Evolutionary conservation across 2,797 vertebrate genomes (phyloP).

Genomic region (Platyrinchus mystaceus): DNA sequence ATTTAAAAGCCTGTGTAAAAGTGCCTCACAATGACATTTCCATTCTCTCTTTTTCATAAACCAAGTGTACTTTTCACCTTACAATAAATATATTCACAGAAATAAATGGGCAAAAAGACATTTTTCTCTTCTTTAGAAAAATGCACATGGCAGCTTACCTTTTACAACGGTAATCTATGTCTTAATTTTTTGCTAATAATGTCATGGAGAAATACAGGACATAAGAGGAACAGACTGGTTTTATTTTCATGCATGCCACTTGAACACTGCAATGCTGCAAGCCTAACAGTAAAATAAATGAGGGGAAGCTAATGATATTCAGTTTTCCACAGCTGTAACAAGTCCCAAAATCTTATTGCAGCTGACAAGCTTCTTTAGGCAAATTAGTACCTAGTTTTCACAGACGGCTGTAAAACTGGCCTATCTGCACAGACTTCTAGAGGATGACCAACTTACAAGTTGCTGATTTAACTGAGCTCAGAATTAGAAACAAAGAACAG

Average conservation of each 20-base stretch:
- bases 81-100: not conserved
- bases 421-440: not conserved
- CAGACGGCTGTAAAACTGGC: not conserved
- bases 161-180: not conserved
- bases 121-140: not conserved
- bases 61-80: not conserved
- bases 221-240: not conserved
- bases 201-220: not conserved
- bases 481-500: not conserved
- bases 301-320: constrained; percentile 16
- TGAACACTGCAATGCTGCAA: not conserved
- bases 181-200: not conserved
- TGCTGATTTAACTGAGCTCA: not conserved
- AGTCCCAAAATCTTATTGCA: not conserved
- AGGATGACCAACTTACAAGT: not conserved
- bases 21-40: not conserved
- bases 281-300: constrained; percentile 44
- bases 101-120: not conserved
- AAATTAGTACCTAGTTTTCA: not conserved
- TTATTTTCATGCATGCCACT: constrained; percentile 7
- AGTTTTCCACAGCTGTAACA: not conserved
- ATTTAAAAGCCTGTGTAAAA: not conserved
- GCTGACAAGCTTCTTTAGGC: not conserved
- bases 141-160: not conserved
- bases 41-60: not conserved